Percentiles rank a stretch among this genome's conserved stretches.
Evolutionary conservation across 2,797 vertebrate genomes (phyloP).

Genomic region (Manis javanica): DNA sequence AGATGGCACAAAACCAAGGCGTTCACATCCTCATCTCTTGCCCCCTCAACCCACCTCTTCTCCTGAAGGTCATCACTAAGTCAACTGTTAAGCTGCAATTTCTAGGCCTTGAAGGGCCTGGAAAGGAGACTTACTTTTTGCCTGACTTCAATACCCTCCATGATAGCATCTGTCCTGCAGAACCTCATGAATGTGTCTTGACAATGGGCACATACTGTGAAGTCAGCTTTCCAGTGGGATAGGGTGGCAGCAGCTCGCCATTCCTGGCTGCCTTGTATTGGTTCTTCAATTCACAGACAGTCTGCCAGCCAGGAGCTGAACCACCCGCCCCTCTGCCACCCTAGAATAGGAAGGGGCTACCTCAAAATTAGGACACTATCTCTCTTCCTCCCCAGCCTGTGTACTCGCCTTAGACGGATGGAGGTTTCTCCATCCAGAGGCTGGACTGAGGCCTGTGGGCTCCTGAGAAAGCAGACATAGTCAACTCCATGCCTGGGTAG

Average conservation of each 20-base stretch:
- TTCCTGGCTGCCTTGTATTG: neutral
- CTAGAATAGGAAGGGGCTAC: neutral
- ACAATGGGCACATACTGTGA: neutral
- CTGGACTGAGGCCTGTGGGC: neutral
- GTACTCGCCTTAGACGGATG: neutral
- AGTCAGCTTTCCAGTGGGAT: neutral
- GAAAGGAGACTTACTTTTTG: neutral
- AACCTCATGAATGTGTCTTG: no score
- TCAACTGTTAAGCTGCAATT: neutral
- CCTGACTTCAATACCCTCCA: neutral
- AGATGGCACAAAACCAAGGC: neutral
- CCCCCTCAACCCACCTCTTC: neutral
- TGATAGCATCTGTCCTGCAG: neutral
- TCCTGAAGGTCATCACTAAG: neutral
- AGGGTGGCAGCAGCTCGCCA: neutral
- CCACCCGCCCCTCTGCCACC: neutral
- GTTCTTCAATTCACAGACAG: neutral
- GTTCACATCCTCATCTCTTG: neutral
- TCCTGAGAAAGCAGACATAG: neutral
- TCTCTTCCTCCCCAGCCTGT: neutral
- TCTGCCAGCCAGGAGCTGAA: neutral
- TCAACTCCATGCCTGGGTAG: neutral
- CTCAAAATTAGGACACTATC: neutral
- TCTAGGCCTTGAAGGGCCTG: neutral
- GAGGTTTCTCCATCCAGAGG: neutral